phyloP scores from a whole-genome alignment of 2,113 vertebrate species.

The Spermophilus dauricus region DNA sequence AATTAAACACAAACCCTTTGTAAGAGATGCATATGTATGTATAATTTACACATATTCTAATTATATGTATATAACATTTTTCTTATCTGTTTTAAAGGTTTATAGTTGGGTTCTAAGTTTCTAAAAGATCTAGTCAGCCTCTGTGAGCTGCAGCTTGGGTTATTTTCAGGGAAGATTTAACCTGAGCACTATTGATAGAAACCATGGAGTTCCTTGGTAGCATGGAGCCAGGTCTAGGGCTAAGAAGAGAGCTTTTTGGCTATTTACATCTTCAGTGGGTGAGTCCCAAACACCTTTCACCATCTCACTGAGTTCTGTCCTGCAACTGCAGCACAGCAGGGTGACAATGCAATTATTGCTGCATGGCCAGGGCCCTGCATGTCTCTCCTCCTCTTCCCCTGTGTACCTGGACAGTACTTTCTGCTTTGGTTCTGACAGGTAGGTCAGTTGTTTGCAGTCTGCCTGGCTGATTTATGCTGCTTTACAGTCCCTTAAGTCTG shows the following conservation, averaged over 20 bases:
- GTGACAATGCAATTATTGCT: background rate
- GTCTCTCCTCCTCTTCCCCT: background rate
- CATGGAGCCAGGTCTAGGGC: background rate
- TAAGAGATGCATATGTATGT: background rate
- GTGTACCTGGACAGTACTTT: background rate
- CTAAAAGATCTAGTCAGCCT: background rate
- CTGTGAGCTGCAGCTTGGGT: background rate
- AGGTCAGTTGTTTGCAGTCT: slow-evolving; percentile 30
- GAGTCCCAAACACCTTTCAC: background rate
- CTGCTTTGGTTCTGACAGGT: slow-evolving; percentile 48
- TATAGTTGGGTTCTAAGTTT: background rate
- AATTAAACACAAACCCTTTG: slow-evolving; percentile 35
- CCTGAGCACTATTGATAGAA: background rate
- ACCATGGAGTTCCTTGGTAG: background rate
- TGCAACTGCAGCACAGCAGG: background rate
- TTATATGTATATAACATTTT: background rate
- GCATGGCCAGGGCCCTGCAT: background rate
- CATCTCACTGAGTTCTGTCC: background rate
- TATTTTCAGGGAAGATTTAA: slow-evolving; percentile 4
- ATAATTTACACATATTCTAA: background rate
- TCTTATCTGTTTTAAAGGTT: background rate
- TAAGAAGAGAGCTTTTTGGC: slow-evolving; percentile 22
- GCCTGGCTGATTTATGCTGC: slow-evolving; percentile 26
- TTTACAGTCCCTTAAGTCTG: slow-evolving; percentile 60
- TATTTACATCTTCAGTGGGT: slow-evolving; percentile 8